Conservation (phyloP, 2,797 vertebrate genomes). For the Manis crassicaudata region DNA sequence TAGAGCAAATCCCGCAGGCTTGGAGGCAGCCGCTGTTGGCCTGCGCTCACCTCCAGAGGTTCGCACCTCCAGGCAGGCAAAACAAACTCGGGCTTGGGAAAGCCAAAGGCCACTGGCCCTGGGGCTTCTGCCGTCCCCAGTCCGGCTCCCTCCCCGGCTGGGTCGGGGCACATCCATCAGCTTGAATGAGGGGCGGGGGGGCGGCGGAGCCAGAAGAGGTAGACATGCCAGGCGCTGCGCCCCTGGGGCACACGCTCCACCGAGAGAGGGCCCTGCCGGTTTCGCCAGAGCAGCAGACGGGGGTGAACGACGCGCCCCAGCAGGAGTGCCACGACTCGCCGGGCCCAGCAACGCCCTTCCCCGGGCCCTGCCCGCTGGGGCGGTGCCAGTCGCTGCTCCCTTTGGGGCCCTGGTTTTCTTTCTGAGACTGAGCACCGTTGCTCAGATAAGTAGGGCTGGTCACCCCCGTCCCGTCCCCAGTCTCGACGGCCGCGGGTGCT, state of each 20-base stretch:
- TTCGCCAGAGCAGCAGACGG: background rate
- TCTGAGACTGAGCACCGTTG: background rate
- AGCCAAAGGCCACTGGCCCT: background rate
- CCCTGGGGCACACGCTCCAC: background rate
- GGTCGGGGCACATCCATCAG: background rate
- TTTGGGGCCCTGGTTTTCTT: background rate
- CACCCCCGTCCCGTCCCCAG: fast-evolving
- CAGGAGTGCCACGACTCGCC: fast-evolving
- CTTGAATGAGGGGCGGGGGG: fast-evolving
- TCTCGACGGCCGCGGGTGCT: background rate
- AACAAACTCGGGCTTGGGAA: background rate
- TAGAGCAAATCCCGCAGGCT: background rate
- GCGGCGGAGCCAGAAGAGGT: background rate
- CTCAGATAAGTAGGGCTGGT: background rate
- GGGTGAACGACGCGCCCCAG: fast-evolving
- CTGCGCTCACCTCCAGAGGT: background rate
- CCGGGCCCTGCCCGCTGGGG: no score
- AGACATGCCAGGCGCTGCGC: fast-evolving
- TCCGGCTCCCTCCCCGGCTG: background rate
- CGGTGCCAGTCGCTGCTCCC: no score
- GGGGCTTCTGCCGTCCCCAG: background rate
- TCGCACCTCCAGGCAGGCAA: background rate
- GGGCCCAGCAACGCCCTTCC: fast-evolving
- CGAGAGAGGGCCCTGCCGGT: no score
- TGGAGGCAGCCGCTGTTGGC: background rate